Base-by-base conservation (phyloP, 2,797 vertebrate genomes). In the Spea hammondii region DNA sequence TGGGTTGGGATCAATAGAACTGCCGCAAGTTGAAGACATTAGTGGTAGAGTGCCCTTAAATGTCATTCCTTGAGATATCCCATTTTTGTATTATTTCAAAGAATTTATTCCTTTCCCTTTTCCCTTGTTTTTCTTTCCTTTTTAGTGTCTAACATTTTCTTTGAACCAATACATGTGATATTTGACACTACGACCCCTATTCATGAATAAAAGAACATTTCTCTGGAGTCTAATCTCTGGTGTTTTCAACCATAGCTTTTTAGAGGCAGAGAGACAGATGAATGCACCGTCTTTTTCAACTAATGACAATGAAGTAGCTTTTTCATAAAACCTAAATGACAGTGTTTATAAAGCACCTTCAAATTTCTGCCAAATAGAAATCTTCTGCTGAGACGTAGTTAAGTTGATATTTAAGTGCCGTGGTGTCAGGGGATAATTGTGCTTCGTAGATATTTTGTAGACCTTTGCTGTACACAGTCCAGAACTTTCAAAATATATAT, bases 271-370 rank as follows among this genome's bases (percentile, higher is more conserved):
- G 79, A 87, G 82, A 67, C 76, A 83, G 80, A 73, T 89, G 83
- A 88, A 88, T 89, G 77, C 85, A 85, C 85, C 82, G 71, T 83
- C 85, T 89, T 89, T 32, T 87, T 86, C 86, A 88, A 75, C 45
- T 78, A 78, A 88, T 88, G 84, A 83, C 71, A 0, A 0, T 85
- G 75, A 87, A 88, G 85, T 87, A 77, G 69, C 69, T 84, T 89
- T 89, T 86, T 86, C 83, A 82, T 82, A 82, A 87, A 59, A 66
- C 80, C 84, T 53, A 86, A 85, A 82, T 70, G 64, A 66, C 54
- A 70, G 45, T 83, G 70, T 84, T 87, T 87, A 82, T 76, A 48
- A 74, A 48, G 72, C 66, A 85, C 83, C 70, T 79, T 83, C 45
- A 77, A 66, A 54, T 77, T 84, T 86, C 80, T 74, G 48, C 59